Evolutionary conservation across 2,888 invertebrate genomes (phyloP), one percentile per base, ranked within the genome.

Genomic region (Petrolisthes manimaculis): DNA sequence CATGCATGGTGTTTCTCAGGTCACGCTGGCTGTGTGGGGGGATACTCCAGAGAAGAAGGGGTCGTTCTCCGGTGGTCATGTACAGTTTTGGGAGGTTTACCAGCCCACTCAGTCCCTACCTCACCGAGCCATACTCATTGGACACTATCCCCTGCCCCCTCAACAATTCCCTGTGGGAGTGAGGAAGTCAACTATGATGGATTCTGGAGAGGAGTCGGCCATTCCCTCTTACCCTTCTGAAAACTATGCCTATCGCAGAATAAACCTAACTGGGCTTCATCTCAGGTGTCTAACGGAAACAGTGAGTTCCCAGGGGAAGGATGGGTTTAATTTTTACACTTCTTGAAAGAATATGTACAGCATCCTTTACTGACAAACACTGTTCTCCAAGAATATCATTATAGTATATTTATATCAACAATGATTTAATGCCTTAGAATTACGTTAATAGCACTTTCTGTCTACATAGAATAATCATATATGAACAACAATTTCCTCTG

Each of bases 51-150:
- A 71, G 5, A 79, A 54, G 79, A 5, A 79, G 71, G 3, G 21
- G n/a, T 71, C 18, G 18, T 37, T 37, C 37, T 37, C 37, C 37
- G 37, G 37, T 37, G 18, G 18, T 12, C 5, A 14, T 14, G 54
- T 79, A 14, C 53, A 79, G 54, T 54, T 79, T n/a, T 79, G 79
- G 79, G 79, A 79, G 79, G 79, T 79, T 0, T 79, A 79, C 79
- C 79, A 79, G 24, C 53, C 79, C 6, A 18, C 54, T 1, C 79
- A 14, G 3, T 5, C 8, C 79, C 79, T 79, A 3, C 79, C 79
- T 54, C 53, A 79, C 79, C 79, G 79, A 4, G n/a, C 79, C 51
- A 8, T 54, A 53, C 53, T 53, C 9, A 54, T 79, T 54, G 79
- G 79, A 8, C 55, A 53, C 79, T 79, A n/a, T 4, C 61, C 18